phyloP scores from a whole-genome alignment of 1,140 invertebrate genomes.

The Choristoneura fumiferana region DNA sequence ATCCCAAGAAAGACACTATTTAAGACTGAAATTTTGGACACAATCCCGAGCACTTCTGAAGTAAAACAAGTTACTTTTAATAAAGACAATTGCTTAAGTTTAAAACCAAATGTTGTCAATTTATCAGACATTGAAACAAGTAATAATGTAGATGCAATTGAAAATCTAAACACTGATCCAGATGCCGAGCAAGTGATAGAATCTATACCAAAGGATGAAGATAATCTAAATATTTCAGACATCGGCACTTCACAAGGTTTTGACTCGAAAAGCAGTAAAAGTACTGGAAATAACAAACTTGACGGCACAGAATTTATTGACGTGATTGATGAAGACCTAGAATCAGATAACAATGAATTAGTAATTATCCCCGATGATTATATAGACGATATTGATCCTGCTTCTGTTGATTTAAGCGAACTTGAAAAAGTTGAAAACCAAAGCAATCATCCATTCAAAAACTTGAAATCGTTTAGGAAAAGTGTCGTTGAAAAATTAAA shows the following conservation, averaged over 20 bases:
- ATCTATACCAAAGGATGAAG: neutral
- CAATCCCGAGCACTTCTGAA: constrained; percentile 25
- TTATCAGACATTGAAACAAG: constrained; percentile 8
- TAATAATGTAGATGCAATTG: constrained; percentile 1
- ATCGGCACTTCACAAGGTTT: neutral
- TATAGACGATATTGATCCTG: neutral
- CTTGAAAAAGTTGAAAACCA: neutral
- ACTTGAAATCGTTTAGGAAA: neutral
- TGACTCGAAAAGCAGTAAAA: neutral
- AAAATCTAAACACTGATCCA: constrained; percentile 8
- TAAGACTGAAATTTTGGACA: constrained; percentile 26
- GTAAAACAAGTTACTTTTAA: neutral
- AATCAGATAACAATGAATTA: neutral
- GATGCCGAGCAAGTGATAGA: neutral
- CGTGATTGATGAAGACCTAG: neutral
- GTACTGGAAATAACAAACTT: neutral
- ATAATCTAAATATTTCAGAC: neutral
- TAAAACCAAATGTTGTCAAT: constrained; percentile 6
- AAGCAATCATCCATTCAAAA: constrained; percentile 10
- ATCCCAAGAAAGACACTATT: constrained; percentile 6
- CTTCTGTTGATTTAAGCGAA: constrained; percentile 1
- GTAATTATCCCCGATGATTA: neutral
- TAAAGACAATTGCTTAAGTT: constrained; percentile 22
- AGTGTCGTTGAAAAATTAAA: neutral
- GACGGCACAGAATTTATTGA: neutral